These are phyloP conservation scores for Himalopsyche kuldschensis DNA, from an alignment of 2,888 invertebrate genomes.

Conservation along the genomic window DNA sequence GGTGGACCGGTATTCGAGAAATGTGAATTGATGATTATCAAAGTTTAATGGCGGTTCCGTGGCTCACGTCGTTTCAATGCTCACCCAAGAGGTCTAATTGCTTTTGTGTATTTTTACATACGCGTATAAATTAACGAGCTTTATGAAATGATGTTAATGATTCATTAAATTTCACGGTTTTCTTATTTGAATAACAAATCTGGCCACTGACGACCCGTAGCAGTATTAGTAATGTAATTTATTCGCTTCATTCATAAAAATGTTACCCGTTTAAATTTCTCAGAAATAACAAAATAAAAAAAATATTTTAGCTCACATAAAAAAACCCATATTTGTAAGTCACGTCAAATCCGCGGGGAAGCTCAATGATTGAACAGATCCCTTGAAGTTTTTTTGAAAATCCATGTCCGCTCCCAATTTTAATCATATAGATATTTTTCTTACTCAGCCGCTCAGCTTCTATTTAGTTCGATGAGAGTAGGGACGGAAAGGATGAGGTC, in stretches of 20 bases:
- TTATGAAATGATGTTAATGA: slow-evolving; percentile 1
- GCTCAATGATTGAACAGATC: no score
- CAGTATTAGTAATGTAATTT: not conserved
- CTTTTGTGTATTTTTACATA: slow-evolving; percentile 23
- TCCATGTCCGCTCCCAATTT: no score
- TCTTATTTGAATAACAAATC: not conserved
- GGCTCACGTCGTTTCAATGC: slow-evolving; percentile 20
- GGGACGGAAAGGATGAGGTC: no score
- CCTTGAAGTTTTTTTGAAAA: no score
- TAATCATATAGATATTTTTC: no score
- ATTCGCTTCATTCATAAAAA: not conserved
- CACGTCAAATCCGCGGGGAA: no score
- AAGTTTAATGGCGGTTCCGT: slow-evolving; percentile 29
- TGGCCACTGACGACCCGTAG: not conserved
- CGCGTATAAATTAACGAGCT: not conserved
- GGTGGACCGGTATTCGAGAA: slow-evolving; percentile 33
- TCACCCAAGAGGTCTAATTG: slow-evolving; percentile 35
- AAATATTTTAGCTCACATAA: no score
- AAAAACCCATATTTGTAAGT: no score
- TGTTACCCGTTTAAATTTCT: not conserved
- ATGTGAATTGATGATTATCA: slow-evolving; percentile 39
- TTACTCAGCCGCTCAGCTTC: no score
- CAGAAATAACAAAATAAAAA: no score
- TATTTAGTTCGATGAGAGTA: no score
- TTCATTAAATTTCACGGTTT: slow-evolving; percentile 1